Conservation (phyloP, 1,140 invertebrate genomes). For the Lutraria rhynchaena region DNA sequence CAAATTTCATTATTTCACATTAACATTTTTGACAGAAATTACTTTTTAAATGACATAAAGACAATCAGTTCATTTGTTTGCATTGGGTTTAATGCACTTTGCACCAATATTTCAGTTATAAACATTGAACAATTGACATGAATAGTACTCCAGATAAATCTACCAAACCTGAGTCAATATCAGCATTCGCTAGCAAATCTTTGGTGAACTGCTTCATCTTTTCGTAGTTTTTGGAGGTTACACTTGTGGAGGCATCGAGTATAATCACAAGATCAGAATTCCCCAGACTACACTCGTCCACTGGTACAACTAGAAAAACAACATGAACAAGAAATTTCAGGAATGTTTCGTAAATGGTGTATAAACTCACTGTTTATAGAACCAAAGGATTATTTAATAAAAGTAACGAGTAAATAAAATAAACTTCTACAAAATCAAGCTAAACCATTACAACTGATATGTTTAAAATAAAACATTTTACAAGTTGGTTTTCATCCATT, state of each 20-base stretch:
- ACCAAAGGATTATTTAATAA: neutral
- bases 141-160: too few relatives aligned
- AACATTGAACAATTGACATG: too few relatives aligned
- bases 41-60: too few relatives aligned
- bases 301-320: neutral
- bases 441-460: neutral
- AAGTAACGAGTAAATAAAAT: neutral
- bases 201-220: constrained; percentile 71
- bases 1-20: too few relatives aligned
- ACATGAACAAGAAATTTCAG: neutral
- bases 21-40: too few relatives aligned
- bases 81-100: too few relatives aligned
- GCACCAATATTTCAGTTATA: too few relatives aligned
- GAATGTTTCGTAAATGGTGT: too few relatives aligned
- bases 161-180: constrained; percentile 71
- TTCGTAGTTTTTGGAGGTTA: constrained; percentile 67
- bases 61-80: too few relatives aligned
- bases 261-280: constrained; percentile 71
- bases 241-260: constrained; percentile 73
- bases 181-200: constrained; percentile 66
- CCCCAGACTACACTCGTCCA: constrained; percentile 38
- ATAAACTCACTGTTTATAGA: too few relatives aligned
- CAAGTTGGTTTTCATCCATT: too few relatives aligned
- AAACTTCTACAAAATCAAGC: neutral
- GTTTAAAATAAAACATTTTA: too few relatives aligned